Evolutionary conservation across 1,140 invertebrate genomes (phyloP).

Genomic region (Wasmannia auropunctata): DNA sequence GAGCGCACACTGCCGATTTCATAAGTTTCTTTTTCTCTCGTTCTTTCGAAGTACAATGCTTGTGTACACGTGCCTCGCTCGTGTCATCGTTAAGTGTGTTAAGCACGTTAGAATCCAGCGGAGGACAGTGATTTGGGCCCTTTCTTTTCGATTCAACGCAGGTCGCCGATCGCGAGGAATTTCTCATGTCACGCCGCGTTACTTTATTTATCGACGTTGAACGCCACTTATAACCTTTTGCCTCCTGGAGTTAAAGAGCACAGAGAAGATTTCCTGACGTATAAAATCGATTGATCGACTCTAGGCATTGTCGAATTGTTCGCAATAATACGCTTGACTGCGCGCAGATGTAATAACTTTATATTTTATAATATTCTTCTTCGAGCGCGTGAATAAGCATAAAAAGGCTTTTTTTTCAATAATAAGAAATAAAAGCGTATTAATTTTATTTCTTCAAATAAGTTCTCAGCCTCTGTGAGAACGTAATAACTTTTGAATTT

Average conservation of each 20-base stretch:
- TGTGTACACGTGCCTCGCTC: not conserved
- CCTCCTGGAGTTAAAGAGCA: slow-evolving; percentile 54
- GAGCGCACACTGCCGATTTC: not conserved
- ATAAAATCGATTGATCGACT: slow-evolving; percentile 46
- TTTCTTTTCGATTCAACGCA: slow-evolving; percentile 58
- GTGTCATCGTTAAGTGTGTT: slow-evolving; percentile 5
- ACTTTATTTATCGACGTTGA: slow-evolving; percentile 63
- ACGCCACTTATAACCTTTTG: slow-evolving; percentile 51
- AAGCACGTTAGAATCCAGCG: slow-evolving; percentile 30
- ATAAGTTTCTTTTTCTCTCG: not conserved
- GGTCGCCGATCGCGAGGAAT: slow-evolving; percentile 62
- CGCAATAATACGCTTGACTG: not conserved
- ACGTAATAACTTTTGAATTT: not conserved
- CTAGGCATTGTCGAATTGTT: slow-evolving; percentile 17
- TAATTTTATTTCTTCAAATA: not conserved
- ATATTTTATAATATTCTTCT: not conserved
- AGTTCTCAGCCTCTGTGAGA: not conserved
- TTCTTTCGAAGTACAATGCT: not conserved
- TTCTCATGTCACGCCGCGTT: slow-evolving; percentile 67
- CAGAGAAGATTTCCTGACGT: slow-evolving; percentile 40
- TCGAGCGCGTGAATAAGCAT: not conserved
- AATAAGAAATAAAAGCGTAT: not conserved
- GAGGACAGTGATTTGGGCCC: slow-evolving; percentile 21
- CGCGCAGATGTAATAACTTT: not conserved
- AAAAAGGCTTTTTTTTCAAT: not conserved